phyloP scores from a whole-genome alignment of 2,888 invertebrate genomes.

The Ichneumon xanthorius region DNA sequence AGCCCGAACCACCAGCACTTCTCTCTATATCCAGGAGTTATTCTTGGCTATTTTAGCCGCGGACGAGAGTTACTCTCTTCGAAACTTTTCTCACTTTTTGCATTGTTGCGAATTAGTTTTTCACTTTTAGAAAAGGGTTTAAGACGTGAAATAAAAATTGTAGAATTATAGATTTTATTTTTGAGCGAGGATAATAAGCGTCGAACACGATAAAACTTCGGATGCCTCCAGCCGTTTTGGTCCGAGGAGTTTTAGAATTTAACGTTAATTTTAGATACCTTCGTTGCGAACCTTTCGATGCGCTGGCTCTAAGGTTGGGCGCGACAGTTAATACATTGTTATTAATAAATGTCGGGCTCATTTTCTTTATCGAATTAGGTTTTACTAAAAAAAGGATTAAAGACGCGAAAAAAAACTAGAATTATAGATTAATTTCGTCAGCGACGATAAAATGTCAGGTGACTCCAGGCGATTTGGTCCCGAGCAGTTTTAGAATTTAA shows the following conservation, averaged over 20 bases:
- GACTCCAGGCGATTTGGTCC: conserved; percentile 43
- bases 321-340: neutral
- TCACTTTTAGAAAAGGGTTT: too few species aligned
- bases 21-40: conserved; percentile 78
- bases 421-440: neutral
- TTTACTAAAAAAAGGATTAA: too few species aligned
- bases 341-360: too few species aligned
- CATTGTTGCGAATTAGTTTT: conserved; percentile 20
- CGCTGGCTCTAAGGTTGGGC: conserved; percentile 25
- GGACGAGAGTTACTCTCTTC: conserved; percentile 75
- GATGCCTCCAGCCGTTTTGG: conserved; percentile 45
- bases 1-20: conserved; percentile 10
- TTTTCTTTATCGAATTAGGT: too few species aligned
- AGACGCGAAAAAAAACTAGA: neutral
- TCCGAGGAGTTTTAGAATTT: conserved; percentile 48
- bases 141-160: neutral
- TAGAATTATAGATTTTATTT: neutral
- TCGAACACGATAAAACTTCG: neutral
- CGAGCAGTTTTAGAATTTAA: conserved; percentile 54
- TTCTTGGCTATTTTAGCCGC: conserved; percentile 78
- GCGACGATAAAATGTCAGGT: conserved; percentile 15
- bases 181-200: too few species aligned
- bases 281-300: conserved; percentile 55
- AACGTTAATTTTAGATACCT: conserved; percentile 61
- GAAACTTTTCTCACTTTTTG: conserved; percentile 69